Evolutionary conservation across 2,797 vertebrate genomes (phyloP), one percentile per base, ranked within the genome.

Genomic region (Chaetophractus vellerosus): DNA sequence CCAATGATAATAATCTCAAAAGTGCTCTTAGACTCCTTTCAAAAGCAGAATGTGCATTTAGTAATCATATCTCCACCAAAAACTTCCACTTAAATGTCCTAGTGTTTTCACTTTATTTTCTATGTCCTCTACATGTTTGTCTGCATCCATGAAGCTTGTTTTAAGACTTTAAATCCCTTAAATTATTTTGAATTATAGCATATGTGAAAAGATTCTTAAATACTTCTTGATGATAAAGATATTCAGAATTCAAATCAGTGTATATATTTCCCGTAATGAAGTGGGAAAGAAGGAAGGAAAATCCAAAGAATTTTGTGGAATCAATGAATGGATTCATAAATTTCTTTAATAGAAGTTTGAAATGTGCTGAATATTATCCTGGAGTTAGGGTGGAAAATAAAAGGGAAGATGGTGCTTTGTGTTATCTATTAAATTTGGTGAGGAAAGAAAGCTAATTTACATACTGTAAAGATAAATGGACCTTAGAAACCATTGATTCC

Each of bases 321-420:
- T 48, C 76, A 88, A 28, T 36, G 14, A 81, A 52, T 63, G 45
- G 52, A 69, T 93, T 81, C 18, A 86, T 64, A 52, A n/a, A 85
- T 87, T 84, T 86, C 55, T 83, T 61, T 24, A 16, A 18, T 24
- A 1, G 90, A 78, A 83, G 38, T 83, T 88, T 21, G 69, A 92
- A 94, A 91, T 50, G 45, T 88, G 52, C 7, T 90, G 78, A 86
- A 82, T 41, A 81, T 87, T 24, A 90, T 74, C 33, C 33, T 92
- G 45, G 31, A 89, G 19, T 72, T 31, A 84, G 26, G 11, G 45
- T 76, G 31, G 41, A 85, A 76, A 86, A 36, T 31, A 28, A 80
- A 78, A 90, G 33, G 68, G 4, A 66, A 72, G 91, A 90, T 1
- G 26, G 80, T 21, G 12, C 19, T 23, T 89, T 63, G 16, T 78